Conservation (phyloP, 1,140 invertebrate genomes). For the Apis cerana region DNA sequence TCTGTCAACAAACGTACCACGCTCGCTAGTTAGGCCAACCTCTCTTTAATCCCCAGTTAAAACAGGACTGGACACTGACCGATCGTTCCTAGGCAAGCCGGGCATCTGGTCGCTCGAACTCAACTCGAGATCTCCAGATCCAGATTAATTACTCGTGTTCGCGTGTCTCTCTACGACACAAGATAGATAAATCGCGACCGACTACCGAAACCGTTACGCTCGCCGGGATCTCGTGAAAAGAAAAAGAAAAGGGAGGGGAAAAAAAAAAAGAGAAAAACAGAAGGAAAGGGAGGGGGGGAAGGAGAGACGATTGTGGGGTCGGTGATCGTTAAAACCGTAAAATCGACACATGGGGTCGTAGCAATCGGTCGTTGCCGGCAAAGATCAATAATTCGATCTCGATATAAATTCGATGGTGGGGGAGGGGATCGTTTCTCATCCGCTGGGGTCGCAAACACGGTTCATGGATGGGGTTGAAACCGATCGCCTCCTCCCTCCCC, state of each 20-base stretch:
- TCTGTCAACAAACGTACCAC: constrained; percentile 61
- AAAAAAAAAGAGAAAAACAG: no score
- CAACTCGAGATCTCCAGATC: constrained; percentile 51
- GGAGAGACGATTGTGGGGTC: constrained; percentile 42
- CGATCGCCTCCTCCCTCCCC: constrained; percentile 73
- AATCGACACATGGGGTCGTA: constrained; percentile 68
- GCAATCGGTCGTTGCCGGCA: constrained; percentile 60
- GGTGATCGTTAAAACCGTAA: constrained; percentile 72
- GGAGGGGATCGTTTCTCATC: constrained; percentile 77
- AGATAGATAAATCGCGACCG: constrained; percentile 64
- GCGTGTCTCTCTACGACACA: constrained; percentile 36
- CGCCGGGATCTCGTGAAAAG: not conserved
- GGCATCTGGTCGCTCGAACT: constrained; percentile 64
- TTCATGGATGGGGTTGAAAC: constrained; percentile 76
- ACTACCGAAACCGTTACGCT: constrained; percentile 32
- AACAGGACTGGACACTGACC: constrained; percentile 73
- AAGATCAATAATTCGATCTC: constrained; percentile 77
- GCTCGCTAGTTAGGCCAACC: constrained; percentile 58
- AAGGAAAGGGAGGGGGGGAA: not conserved
- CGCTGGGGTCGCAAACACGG: constrained; percentile 71
- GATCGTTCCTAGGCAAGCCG: constrained; percentile 64
- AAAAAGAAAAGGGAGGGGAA: not conserved
- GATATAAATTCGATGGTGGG: constrained; percentile 75
- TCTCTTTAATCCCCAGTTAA: constrained; percentile 72
- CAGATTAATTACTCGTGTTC: constrained; percentile 71